Conservation (phyloP, 2,113 vertebrate genomes). For the Romanogobio albipinnatus region DNA sequence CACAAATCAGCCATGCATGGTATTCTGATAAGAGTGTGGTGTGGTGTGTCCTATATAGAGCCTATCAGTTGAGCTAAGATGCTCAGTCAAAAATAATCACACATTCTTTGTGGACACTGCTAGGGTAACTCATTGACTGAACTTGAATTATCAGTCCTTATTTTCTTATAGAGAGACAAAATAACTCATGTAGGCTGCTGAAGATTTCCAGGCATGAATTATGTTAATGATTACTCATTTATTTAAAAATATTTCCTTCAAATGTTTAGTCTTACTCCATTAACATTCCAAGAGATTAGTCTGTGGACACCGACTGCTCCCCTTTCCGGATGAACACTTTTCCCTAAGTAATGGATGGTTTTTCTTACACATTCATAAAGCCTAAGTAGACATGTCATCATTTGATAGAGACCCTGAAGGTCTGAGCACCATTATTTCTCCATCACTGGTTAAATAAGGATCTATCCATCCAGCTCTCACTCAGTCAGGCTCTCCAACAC, state of each 20-base stretch:
- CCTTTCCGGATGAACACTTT: not conserved
- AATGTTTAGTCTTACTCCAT: not conserved
- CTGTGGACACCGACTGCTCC: not conserved
- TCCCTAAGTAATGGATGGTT: conserved; percentile 10
- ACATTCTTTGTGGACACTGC: not conserved
- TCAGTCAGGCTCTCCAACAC: conserved; percentile 17
- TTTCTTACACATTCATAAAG: not conserved
- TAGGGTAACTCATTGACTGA: not conserved
- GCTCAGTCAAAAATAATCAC: conserved; percentile 32
- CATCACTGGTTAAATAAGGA: conserved; percentile 17
- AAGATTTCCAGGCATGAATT: not conserved
- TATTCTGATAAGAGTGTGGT: conserved; percentile 38
- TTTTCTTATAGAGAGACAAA: not conserved
- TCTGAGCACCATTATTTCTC: not conserved
- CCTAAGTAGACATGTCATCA: conserved; percentile 13
- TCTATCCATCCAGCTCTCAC: not conserved
- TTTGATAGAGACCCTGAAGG: conserved; percentile 11
- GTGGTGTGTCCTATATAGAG: conserved; percentile 33
- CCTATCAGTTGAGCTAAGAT: not conserved
- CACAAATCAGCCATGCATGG: conserved; percentile 30
- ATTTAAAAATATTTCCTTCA: not conserved
- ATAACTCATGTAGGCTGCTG: not conserved
- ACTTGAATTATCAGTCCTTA: not conserved
- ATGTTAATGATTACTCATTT: not conserved
- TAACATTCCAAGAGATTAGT: not conserved